Conservation (phyloP, 2,797 vertebrate species). For the Enteromius anoplus region DNA sequence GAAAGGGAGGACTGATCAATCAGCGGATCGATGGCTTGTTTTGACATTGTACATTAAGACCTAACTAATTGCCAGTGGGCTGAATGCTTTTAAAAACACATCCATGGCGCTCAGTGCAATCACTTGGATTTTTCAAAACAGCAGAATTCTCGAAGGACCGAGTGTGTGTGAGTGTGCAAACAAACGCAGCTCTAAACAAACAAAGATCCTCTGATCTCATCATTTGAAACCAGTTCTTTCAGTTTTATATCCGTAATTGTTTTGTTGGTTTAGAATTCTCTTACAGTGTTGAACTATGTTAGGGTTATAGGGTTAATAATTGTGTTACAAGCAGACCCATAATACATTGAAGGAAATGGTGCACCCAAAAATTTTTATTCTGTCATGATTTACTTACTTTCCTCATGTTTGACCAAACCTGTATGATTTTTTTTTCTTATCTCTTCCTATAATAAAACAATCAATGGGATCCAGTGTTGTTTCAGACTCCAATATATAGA, state of each 20-base stretch:
- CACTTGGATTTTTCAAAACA: conserved; percentile 41
- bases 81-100: conserved; percentile 92
- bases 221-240: neutral
- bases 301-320: neutral
- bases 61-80: conserved; percentile 91
- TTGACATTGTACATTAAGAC: conserved; percentile 94
- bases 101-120: conserved; percentile 57
- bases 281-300: neutral
- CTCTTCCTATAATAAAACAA: neutral
- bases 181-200: conserved; percentile 6
- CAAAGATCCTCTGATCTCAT: neutral
- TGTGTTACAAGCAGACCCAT: neutral
- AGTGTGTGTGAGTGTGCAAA: conserved; percentile 35
- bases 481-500: neutral
- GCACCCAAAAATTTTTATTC: neutral
- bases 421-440: neutral
- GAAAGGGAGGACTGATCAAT: conserved; percentile 89
- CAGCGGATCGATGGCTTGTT: conserved; percentile 85
- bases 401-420: neutral
- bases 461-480: neutral
- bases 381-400: neutral
- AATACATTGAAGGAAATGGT: neutral
- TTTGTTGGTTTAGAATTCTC: neutral
- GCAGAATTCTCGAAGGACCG: conserved; percentile 44
- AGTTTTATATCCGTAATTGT: neutral